Percentiles rank a stretch among this genome's conserved stretches.
These are phyloP conservation scores for Aptenodytes forsteri DNA, from an alignment of 2,113 vertebrate species.

Conservation along the genomic window DNA sequence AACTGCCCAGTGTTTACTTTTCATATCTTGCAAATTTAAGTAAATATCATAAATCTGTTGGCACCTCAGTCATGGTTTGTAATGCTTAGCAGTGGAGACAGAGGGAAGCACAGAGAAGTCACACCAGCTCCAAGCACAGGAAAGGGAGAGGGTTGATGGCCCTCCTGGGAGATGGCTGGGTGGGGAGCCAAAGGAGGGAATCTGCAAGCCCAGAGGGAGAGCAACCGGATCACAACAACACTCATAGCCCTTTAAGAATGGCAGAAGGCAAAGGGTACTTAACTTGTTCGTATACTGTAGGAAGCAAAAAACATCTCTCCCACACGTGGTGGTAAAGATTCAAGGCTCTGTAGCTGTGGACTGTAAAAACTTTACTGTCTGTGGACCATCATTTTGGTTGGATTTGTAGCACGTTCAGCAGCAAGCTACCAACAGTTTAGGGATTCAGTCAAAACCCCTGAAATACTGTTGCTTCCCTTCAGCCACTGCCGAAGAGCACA, in stretches of 20 bases:
- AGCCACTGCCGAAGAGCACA: not conserved
- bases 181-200: not conserved
- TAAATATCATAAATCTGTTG: not conserved
- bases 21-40: not conserved
- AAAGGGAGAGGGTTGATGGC: not conserved
- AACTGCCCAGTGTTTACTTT: not conserved
- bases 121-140: not conserved
- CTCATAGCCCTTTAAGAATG: not conserved
- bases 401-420: not conserved
- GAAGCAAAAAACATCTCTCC: not conserved
- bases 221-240: rapidly evolving
- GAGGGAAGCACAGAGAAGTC: not conserved
- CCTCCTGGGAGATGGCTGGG: not conserved
- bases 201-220: not conserved
- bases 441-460: not conserved
- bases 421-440: not conserved
- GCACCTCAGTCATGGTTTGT: not conserved
- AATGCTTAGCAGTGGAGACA: not conserved
- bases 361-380: not conserved
- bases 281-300: not conserved
- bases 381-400: not conserved
- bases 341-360: not conserved
- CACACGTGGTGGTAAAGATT: rapidly evolving
- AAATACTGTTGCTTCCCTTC: not conserved
- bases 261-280: not conserved